Evolutionary conservation across 2,797 vertebrate species (phyloP), one percentile per base, ranked within the genome.

Genomic region (Propithecus perrieri): DNA sequence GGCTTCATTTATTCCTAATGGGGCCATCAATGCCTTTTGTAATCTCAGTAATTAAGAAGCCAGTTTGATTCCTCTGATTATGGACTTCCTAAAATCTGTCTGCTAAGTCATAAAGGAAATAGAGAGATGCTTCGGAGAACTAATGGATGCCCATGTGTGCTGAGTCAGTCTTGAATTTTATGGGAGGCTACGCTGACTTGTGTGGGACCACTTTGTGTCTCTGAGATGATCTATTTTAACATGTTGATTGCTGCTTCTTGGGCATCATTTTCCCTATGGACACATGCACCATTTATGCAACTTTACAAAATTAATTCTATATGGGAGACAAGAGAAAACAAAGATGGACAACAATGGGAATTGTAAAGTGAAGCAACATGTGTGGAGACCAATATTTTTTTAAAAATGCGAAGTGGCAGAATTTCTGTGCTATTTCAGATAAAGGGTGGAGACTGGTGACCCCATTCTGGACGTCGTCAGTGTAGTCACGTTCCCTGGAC

Each of bases 1-100:
- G 41, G 76, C 81, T 91, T 92, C 94, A 90, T 97, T 97, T 97
- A 91, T 35, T 96, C 94, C 84, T 97, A 96, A 96, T 94, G 96
- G 89, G 41, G 74, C 80, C 67, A 96, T 97, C 86, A 95, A 43
- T 1, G 57, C 57, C 26, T 87, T 97, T 85, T 98, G 91, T 91
- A 84, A 94, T 95, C 75, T 83, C 74, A 89, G 76, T 97, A 97
- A 96, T 95, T 98, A 97, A 97, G 87, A 93, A 94, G 69, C 57
- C 90, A 90, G 81, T 96, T 97, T 97, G 84, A 94, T 59, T 97
- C 86, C 72, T 97, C 86, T 96, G 89, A 96, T 96, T 96, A 97
- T 94, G 91, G 91, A 85, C 93, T 88, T 93, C 81, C 46, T 97
- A 89, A 97, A 95, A 96, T 89, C 87, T 96, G 85, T 24, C 85